Conservation (phyloP, 2,797 vertebrate species). For the Chelon labrosus region DNA sequence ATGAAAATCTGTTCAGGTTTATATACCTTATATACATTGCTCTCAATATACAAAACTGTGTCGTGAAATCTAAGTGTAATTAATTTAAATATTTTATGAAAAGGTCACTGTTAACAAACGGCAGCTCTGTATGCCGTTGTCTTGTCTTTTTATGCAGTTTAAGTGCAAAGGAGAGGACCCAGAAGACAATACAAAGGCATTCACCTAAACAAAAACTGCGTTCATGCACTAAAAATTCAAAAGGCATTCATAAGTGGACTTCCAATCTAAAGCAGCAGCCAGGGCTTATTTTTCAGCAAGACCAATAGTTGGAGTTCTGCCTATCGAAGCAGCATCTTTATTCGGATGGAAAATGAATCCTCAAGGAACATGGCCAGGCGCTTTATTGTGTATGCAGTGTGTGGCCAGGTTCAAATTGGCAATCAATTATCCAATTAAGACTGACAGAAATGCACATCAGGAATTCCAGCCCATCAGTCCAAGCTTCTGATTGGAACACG, state of each 20-base stretch:
- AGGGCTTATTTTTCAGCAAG: conserved; percentile 77
- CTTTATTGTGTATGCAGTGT: conserved; percentile 89
- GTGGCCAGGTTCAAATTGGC: conserved; percentile 90
- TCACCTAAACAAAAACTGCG: conserved; percentile 43
- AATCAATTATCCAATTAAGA: conserved; percentile 92
- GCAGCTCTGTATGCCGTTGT: background rate
- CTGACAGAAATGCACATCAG: conserved; percentile 90
- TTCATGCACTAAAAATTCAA: conserved; percentile 58
- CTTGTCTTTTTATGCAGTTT: background rate
- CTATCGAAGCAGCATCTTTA: conserved; percentile 87
- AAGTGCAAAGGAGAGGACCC: conserved; percentile 15
- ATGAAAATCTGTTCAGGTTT: background rate
- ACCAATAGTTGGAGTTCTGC: conserved; percentile 81
- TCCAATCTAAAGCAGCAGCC: conserved; percentile 64
- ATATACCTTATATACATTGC: background rate
- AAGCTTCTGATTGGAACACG: conserved; percentile 88
- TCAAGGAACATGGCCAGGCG: conserved; percentile 85
- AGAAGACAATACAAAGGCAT: conserved; percentile 33
- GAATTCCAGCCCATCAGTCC: conserved; percentile 88
- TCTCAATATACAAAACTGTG: background rate
- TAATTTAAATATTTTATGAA: background rate
- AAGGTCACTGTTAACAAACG: conserved; percentile 14
- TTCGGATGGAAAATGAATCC: conserved; percentile 87
- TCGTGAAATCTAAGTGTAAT: background rate
- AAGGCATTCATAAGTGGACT: conserved; percentile 67